Conservation (phyloP, 2,113 vertebrate species). For the Amphilophus citrinellus region DNA sequence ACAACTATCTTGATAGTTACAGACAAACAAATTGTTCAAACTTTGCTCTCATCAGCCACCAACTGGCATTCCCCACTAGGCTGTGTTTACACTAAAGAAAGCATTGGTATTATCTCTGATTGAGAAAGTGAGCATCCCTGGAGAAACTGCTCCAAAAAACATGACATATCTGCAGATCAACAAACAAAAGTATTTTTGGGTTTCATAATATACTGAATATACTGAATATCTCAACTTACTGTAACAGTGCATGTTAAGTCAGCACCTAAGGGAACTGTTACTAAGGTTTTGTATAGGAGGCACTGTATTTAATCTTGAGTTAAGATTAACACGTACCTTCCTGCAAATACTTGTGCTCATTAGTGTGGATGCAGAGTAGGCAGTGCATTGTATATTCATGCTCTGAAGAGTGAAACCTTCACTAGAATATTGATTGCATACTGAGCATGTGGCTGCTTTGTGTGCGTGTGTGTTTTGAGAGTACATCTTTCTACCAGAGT, state of each 20-base stretch:
- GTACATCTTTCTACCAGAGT: not conserved
- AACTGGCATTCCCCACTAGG: conserved; percentile 2
- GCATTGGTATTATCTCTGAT: conserved; percentile 5
- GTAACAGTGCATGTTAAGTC: not conserved
- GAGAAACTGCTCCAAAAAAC: conserved; percentile 24
- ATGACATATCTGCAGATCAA: not conserved
- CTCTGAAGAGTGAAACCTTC: conserved; percentile 18
- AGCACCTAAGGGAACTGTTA: not conserved
- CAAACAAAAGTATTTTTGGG: conserved; percentile 3
- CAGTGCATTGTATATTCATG: conserved; percentile 5
- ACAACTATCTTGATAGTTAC: conserved; percentile 6
- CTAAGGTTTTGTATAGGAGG: not conserved
- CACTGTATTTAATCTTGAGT: conserved; percentile 14
- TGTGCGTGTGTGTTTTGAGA: not conserved
- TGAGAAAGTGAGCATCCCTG: conserved; percentile 22
- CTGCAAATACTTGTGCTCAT: conserved; percentile 9
- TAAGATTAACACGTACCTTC: not conserved
- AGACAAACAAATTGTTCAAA: conserved; percentile 23
- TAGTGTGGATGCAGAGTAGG: conserved; percentile 11
- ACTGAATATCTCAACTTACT: conserved; percentile 13
- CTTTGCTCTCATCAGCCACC: conserved; percentile 51
- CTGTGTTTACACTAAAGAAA: conserved; percentile 3
- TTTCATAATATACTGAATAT: conserved; percentile 1
- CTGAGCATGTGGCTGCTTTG: not conserved
- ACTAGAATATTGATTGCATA: conserved; percentile 43